Base-by-base conservation (phyloP, 2,888 invertebrate species). In the Dorcus parallelipipedus region DNA sequence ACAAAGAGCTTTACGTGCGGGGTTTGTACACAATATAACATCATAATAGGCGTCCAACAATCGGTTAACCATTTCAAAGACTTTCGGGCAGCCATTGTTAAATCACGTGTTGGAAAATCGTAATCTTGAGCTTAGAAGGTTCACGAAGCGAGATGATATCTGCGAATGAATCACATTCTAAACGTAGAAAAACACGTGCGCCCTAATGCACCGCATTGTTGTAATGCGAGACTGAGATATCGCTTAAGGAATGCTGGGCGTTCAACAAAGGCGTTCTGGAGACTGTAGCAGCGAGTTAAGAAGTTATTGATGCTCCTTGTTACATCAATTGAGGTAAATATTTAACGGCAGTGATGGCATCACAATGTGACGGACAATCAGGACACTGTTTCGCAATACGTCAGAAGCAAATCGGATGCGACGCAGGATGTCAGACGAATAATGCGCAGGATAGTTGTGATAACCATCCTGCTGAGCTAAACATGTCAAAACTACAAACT, bases 21-120 rank as follows among this genome's bases (percentile, higher is more conserved):
- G 65, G 65, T 67, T 67, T 67, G 65, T 64, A 67, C 65, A 67
- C 67, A 67, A 67, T 66, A 65, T 61, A 62, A 62, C 56, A 63
- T 59, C 62, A 67, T 67, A 67, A 67, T 67, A 60, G 65, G 48
- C 54, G 52, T 49, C 57, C 49, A 61, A 64, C 64, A 64, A 64
- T 64, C 58, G 64, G 64, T 64, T 64, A 64, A 64, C 64, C 64
- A 63, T 63, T 64, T 61, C 62, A 65, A 65, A 63, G 64, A 59
- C 61, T 65, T 63, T 63, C 55, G 60, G 65, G 61, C 60, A 58
- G 43, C 58, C 43, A 61, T 64, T 64, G 64, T 64, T 62, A 56
- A 58, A 59, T 64, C 64, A 64, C 64, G 64, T 64, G 64, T 64
- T 64, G 58, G 61, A 56, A 58, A 59, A 57, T 58, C 56, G 60